A percentile compares a stretch with the other conserved stretches of the same genome.
phyloP scores from a whole-genome alignment of 2,113 vertebrate species.

The Ctenomys sociabilis region DNA sequence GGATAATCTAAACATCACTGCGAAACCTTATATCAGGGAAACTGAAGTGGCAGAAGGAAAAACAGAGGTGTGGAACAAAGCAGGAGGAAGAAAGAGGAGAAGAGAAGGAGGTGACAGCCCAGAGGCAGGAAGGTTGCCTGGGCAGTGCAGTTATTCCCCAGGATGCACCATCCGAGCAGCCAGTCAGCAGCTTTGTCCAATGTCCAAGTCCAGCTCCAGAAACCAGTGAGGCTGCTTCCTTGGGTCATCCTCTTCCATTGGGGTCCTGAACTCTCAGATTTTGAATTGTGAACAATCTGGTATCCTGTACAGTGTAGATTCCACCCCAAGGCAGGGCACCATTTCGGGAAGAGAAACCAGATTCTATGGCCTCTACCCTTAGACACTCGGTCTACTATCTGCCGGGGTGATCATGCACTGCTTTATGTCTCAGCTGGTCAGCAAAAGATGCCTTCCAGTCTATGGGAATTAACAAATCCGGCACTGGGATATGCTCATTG shows the following conservation, averaged over 20 bases:
- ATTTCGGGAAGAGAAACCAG: not conserved
- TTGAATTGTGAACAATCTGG: not conserved
- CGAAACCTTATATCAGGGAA: not conserved
- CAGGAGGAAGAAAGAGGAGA: not conserved
- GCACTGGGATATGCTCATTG: not conserved
- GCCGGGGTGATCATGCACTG: no score
- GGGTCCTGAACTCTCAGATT: not conserved
- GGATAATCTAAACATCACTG: constrained; percentile 5
- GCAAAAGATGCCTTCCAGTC: not conserved
- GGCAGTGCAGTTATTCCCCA: not conserved
- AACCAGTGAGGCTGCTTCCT: not conserved
- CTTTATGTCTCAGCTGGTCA: not conserved
- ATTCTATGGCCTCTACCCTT: not conserved
- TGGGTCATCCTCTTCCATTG: not conserved
- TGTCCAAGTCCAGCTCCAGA: not conserved
- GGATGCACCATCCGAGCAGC: not conserved
- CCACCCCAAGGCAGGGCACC: not conserved
- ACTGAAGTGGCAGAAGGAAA: not conserved
- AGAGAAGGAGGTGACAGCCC: not conserved
- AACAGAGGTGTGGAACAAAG: not conserved
- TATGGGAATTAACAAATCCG: not conserved
- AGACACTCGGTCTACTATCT: not conserved
- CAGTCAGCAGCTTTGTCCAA: not conserved
- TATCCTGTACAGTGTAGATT: not conserved
- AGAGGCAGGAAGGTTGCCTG: not conserved